Base-by-base conservation (phyloP, 2,888 invertebrate genomes). In the Caenorhabditis angaria region DNA sequence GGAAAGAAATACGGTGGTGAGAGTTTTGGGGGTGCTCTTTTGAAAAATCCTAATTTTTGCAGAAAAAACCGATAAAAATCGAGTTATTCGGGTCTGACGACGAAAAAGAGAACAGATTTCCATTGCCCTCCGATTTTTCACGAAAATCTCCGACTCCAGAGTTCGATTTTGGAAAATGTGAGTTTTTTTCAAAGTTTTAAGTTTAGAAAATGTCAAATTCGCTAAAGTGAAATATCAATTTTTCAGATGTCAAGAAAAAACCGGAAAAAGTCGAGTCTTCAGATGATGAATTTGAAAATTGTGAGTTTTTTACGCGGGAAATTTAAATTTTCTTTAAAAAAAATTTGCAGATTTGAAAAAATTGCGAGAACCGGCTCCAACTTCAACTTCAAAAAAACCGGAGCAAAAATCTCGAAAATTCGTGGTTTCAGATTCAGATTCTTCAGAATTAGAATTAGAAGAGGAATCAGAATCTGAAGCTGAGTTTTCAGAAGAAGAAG, bases 31-130 rank as follows among this genome's bases (percentile, higher is more conserved):
- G 12, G n/a, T n/a, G n/a, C n/a, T n/a, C n/a, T n/a, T n/a, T n/a
- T n/a, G n/a, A n/a, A n/a, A n/a, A n/a, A n/a, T n/a, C n/a, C n/a
- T n/a, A n/a, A n/a, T n/a, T n/a, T n/a, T n/a, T n/a, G n/a, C 32
- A 32, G 32, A 47, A 48, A 48, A 59, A 59, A 6, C n/a, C 8
- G 25, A 27, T 47, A 14, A 24, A 18, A 24, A 18, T 57, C 25
- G 20, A 32, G 20, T 24, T 20, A 32, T 22, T 25, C 28, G 20
- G 50, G n/a, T 50, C 50, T 20, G 47, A 59, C 22, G 58, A 65
- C 5, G 65, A 70, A 14, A 72, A 72, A 29, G 72, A 72, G 29
- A 72, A 72, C 50, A 25, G 41, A 14, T 54, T 64, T 18, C 67
- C 67, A 29, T n/a, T n/a, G n/a, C n/a, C n/a, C n/a, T n/a, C n/a